A percentile compares a stretch with the other conserved stretches of the same genome.
Conservation (phyloP, 2,888 invertebrate species). For the Hemaris fuciformis region DNA sequence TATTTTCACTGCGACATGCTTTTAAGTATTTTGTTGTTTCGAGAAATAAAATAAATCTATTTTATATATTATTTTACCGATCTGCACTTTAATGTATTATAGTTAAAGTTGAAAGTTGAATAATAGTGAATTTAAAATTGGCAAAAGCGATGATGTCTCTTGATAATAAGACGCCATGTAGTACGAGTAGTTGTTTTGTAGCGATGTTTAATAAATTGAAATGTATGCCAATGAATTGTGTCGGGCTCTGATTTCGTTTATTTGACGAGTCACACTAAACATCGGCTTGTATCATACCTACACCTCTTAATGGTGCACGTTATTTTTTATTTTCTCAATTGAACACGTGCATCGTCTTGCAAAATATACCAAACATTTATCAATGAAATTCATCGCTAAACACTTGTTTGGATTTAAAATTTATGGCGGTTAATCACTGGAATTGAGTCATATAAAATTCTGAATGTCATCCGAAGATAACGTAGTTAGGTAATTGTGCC, state of each 20-base stretch:
- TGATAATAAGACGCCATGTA: constrained; percentile 36
- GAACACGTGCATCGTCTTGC: background rate
- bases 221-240: constrained; percentile 46
- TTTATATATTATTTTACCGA: background rate
- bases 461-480: background rate
- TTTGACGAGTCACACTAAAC: background rate
- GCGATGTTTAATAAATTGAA: constrained; percentile 42
- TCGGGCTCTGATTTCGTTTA: constrained; percentile 13
- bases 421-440: background rate
- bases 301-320: background rate
- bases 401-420: background rate
- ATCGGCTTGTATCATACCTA: background rate
- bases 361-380: background rate
- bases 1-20: background rate
- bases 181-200: no score
- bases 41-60: background rate
- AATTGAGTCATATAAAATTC: background rate
- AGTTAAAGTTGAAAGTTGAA: constrained; percentile 32
- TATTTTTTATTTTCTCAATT: background rate
- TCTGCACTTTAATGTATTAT: constrained; percentile 9
- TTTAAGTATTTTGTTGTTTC: background rate
- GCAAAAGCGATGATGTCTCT: constrained; percentile 20
- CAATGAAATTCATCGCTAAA: background rate
- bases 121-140: constrained; percentile 14
- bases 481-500: background rate